Base-by-base conservation (phyloP, 2,113 vertebrate species). In the Notarius lentiginosus region DNA sequence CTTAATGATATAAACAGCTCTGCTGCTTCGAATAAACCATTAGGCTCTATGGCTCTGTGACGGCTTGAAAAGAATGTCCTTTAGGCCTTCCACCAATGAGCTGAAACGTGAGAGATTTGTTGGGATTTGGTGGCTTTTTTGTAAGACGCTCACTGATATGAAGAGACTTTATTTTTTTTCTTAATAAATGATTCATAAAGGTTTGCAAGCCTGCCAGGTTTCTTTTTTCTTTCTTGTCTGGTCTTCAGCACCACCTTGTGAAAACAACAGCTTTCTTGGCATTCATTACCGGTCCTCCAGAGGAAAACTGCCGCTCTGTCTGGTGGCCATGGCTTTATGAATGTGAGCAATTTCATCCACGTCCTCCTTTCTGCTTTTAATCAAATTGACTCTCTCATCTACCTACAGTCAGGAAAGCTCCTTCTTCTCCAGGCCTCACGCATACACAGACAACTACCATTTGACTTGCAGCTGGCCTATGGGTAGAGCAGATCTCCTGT, bases 271-370 rank as follows among this genome's bases (percentile, higher is more conserved):
- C 81, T 88, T 89, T 88, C 82, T 85, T 89, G 88, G 87, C 88
- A 83, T 85, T 90, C 76, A 83, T 88, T 89, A 82, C 56, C 79
- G 63, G 84, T 72, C 58, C 90, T 89, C 88, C 82, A 82, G 88
- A 77, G 86, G 82, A 86, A 84, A 89, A 82, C 77, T 81, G 84
- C 61, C 82, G 84, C 76, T 65, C 86, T 88, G 86, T 86, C 88
- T 89, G 90, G 88, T 88, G 83, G 88, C 84, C 82, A 84, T 58
- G 24, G 79, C 88, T 90, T 87, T 87, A 90, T 86, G 86, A 80
- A 90, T 87, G 90, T 84, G 41, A 87, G 90, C 86, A 84, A 88
- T 90, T 89, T 90, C 90, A 89, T 85, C 86, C 53, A 84, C 81
- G 66, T 84, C 83, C 61, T 66, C 58, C 68, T 68, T 68, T 73